Evolutionary conservation across 2,888 invertebrate species (phyloP).

Genomic region (Seira ritae): DNA sequence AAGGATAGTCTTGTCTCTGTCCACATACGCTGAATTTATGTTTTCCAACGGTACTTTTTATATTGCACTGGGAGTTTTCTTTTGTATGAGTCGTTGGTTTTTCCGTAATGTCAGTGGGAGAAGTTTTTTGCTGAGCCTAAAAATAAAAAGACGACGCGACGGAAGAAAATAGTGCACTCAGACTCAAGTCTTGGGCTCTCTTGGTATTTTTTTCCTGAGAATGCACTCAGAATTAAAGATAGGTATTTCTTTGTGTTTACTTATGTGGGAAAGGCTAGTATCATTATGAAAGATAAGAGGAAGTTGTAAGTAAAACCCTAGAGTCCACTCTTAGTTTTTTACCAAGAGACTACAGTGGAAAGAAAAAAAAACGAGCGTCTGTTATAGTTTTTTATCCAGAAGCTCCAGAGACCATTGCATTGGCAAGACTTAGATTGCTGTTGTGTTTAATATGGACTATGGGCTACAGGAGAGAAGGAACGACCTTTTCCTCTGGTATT

Average conservation of each 20-base stretch:
- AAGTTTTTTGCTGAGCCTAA: not conserved
- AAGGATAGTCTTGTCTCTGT: conserved; percentile 52
- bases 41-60: conserved; percentile 39
- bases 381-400: too few relatives aligned
- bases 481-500: conserved; percentile 36
- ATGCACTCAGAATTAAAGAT: too few relatives aligned
- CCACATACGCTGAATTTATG: conserved; percentile 58
- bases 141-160: not conserved
- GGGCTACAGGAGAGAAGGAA: conserved; percentile 15
- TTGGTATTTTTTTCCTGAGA: too few relatives aligned
- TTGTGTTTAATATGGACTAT: conserved; percentile 13
- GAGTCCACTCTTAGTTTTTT: conserved; percentile 49
- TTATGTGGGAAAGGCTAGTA: conserved; percentile 23
- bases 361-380: conserved; percentile 31
- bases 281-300: conserved; percentile 28
- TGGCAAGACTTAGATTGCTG: too few relatives aligned
- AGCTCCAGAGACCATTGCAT: too few relatives aligned
- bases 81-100: conserved; percentile 21
- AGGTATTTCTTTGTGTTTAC: conserved; percentile 47
- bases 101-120: not conserved
- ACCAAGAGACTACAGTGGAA: too few relatives aligned
- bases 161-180: conserved; percentile 8
- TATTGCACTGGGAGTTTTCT: conserved; percentile 35
- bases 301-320: conserved; percentile 29
- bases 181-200: too few relatives aligned